Evolutionary conservation across 1,140 invertebrate genomes (phyloP).

Genomic region (Heterodera carotae): DNA sequence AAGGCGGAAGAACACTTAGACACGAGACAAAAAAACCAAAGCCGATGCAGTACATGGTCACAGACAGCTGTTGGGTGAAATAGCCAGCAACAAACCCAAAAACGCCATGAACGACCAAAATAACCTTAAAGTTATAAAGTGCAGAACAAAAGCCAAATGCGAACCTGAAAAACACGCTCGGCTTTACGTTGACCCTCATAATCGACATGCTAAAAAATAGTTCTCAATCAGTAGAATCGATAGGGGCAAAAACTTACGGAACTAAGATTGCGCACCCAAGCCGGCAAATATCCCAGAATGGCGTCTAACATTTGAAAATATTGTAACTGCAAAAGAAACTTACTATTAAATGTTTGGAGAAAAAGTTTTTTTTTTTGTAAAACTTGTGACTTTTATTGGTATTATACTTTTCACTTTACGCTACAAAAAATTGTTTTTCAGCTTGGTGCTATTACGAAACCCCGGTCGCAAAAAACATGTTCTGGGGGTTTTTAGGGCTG

Average conservation of each 20-base stretch:
- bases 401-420: too few species aligned
- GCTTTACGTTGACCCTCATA: slow-evolving; percentile 49
- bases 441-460: too few species aligned
- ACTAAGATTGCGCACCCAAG: slow-evolving; percentile 13
- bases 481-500: too few species aligned
- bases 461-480: too few species aligned
- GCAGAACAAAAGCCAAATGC: background rate
- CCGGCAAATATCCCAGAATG: slow-evolving; percentile 17
- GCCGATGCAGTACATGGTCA: slow-evolving; percentile 43
- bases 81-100: slow-evolving; percentile 53
- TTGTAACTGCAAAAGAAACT: too few species aligned
- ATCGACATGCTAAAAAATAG: slow-evolving; percentile 37
- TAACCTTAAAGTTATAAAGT: slow-evolving; percentile 41
- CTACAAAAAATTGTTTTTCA: too few species aligned
- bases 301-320: background rate
- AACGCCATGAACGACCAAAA: slow-evolving; percentile 48
- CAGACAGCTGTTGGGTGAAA: slow-evolving; percentile 48
- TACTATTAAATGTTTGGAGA: too few species aligned
- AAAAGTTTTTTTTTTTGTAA: too few species aligned
- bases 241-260: background rate
- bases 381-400: too few species aligned
- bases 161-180: slow-evolving; percentile 51
- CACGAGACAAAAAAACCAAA: slow-evolving; percentile 48
- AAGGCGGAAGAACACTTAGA: slow-evolving; percentile 54
- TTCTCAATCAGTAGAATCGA: background rate